Percentiles rank a stretch among this genome's conserved stretches.
Conservation (phyloP, 2,888 invertebrate genomes). For the Lamellibrachia satsuma region DNA sequence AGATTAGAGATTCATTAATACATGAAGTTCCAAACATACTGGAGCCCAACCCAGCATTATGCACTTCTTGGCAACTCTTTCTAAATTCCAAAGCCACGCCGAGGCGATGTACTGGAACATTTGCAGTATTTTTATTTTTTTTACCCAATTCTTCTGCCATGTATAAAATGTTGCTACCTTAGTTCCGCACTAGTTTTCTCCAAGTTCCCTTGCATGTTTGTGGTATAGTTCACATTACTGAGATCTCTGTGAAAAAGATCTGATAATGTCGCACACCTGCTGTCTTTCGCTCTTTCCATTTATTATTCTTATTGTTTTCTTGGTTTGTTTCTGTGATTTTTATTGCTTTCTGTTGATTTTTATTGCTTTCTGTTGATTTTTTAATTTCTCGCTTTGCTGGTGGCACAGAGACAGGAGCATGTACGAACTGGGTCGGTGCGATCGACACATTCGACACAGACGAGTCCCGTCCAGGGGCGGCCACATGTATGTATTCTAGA, state of each 20-base stretch:
- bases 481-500: slow-evolving; percentile 39
- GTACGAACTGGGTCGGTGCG: slow-evolving; percentile 52
- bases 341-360: slow-evolving; percentile 17
- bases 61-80: background rate
- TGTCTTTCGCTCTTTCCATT: background rate
- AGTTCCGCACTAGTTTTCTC: no score
- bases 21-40: background rate
- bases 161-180: background rate
- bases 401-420: slow-evolving; percentile 53
- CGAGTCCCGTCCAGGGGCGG: slow-evolving; percentile 51
- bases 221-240: background rate
- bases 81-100: background rate
- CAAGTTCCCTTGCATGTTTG: background rate
- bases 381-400: slow-evolving; percentile 37
- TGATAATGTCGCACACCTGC: background rate
- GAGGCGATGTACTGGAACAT: background rate
- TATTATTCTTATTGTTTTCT: slow-evolving; percentile 8
- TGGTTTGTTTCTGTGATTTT: background rate
- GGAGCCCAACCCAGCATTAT: background rate
- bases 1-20: background rate
- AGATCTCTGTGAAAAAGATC: background rate
- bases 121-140: background rate
- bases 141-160: background rate
- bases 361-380: slow-evolving; percentile 6
- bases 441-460: slow-evolving; percentile 46